Evolutionary conservation across 2,113 vertebrate genomes (phyloP).

Genomic region (Empidonax alnorum): DNA sequence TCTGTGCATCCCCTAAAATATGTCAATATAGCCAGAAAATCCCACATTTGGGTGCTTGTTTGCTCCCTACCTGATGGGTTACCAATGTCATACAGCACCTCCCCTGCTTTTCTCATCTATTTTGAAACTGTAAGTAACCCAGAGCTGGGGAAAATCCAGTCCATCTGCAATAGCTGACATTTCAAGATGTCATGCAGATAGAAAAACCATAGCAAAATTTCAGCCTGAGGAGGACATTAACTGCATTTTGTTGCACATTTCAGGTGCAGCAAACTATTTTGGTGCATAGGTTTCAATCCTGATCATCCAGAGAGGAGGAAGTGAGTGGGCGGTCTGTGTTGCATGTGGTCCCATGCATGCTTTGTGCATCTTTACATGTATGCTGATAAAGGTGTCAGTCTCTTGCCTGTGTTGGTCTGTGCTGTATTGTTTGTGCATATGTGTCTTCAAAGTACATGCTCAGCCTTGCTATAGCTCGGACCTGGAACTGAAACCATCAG

Average conservation of each 20-base stretch:
- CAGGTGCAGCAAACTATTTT: not conserved
- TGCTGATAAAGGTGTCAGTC: not conserved
- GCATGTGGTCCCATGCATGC: fast-evolving
- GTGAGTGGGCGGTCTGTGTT: fast-evolving
- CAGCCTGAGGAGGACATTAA: not conserved
- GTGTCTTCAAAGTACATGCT: not conserved
- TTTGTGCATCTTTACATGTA: not conserved
- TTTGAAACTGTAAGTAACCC: not conserved
- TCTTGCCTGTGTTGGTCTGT: not conserved
- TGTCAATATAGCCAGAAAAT: not conserved
- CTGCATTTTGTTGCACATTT: not conserved
- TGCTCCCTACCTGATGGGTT: not conserved
- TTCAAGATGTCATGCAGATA: not conserved
- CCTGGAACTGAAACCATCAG: not conserved
- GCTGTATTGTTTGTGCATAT: not conserved
- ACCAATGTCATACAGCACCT: fast-evolving
- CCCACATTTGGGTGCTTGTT: not conserved
- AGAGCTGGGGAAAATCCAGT: not conserved
- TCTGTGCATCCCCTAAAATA: not conserved
- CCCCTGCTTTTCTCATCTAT: not conserved
- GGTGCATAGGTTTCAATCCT: not conserved
- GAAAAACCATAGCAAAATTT: not conserved
- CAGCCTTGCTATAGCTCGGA: not conserved
- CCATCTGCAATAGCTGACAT: not conserved
- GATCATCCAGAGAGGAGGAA: not conserved